These are phyloP conservation scores for Anneissia japonica DNA, from an alignment of 35 echinoderm and acorn worm species.

Conservation along the genomic window DNA sequence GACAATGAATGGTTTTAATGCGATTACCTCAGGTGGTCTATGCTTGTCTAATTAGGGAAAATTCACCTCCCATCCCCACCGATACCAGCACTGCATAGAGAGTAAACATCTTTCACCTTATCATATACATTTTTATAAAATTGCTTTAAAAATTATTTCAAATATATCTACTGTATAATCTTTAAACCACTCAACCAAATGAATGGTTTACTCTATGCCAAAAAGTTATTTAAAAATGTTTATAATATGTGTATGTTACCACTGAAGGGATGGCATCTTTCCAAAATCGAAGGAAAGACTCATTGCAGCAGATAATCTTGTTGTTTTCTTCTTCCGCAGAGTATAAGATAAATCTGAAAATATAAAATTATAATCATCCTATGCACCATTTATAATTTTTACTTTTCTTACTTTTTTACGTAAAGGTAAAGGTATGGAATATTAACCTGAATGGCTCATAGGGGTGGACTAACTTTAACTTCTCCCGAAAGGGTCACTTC, in stretches of 20 bases:
- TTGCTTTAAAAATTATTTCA: not conserved
- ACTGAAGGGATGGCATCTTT: not conserved
- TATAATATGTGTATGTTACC: no score
- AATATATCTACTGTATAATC: not conserved
- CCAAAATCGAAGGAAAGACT: constrained; percentile 60
- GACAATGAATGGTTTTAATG: no score
- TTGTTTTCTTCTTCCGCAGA: constrained; percentile 60
- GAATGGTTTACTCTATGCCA: not conserved
- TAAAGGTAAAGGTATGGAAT: not conserved
- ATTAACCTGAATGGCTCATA: not conserved
- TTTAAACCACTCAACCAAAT: not conserved
- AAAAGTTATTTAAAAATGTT: no score
- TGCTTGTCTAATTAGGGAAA: no score
- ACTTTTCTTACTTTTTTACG: not conserved
- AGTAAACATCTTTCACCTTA: not conserved
- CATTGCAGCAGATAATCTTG: constrained; percentile 47
- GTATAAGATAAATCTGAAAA: constrained; percentile 43
- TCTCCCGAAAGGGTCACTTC: not conserved
- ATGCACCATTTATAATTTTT: not conserved
- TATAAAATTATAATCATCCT: no score
- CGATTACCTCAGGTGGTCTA: no score
- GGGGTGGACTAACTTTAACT: not conserved
- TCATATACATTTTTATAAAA: not conserved
- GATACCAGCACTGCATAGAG: no score
- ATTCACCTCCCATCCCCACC: no score